Evolutionary conservation across 2,113 vertebrate species (phyloP).

Genomic region (Holacanthus passer): DNA sequence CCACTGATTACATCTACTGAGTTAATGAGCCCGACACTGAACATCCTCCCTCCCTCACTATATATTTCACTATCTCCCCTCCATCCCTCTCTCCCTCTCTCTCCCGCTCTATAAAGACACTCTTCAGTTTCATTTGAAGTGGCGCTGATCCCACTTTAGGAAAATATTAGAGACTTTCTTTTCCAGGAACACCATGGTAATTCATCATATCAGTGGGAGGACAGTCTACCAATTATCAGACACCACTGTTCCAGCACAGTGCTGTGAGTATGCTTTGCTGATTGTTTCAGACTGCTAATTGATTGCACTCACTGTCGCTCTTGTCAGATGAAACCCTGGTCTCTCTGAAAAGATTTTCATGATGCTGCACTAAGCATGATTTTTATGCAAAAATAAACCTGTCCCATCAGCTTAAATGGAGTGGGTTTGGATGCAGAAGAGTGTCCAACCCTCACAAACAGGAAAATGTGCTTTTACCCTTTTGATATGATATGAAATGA

Average conservation of each 20-base stretch:
- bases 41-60: constrained; percentile 42
- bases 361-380: constrained; percentile 3
- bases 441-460: neutral
- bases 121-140: constrained; percentile 47
- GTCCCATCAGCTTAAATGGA: neutral
- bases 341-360: constrained; percentile 23
- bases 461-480: neutral
- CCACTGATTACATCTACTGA: constrained; percentile 70
- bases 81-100: constrained; percentile 14
- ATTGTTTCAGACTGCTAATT: constrained; percentile 61
- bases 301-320: constrained; percentile 49
- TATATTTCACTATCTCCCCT: constrained; percentile 43
- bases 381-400: constrained; percentile 25
- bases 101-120: constrained; percentile 18
- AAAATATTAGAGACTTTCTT: constrained; percentile 43
- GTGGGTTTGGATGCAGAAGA: neutral
- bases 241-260: constrained; percentile 33
- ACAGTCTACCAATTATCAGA: constrained; percentile 63
- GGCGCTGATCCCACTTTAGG: constrained; percentile 35
- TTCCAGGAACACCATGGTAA: constrained; percentile 34
- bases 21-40: constrained; percentile 71
- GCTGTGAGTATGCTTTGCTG: constrained; percentile 36
- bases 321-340: constrained; percentile 42
- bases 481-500: neutral
- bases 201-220: constrained; percentile 64